These are phyloP conservation scores for Diaprepes abbreviatus DNA, from an alignment of 2,888 invertebrate species.

Conservation along the genomic window DNA sequence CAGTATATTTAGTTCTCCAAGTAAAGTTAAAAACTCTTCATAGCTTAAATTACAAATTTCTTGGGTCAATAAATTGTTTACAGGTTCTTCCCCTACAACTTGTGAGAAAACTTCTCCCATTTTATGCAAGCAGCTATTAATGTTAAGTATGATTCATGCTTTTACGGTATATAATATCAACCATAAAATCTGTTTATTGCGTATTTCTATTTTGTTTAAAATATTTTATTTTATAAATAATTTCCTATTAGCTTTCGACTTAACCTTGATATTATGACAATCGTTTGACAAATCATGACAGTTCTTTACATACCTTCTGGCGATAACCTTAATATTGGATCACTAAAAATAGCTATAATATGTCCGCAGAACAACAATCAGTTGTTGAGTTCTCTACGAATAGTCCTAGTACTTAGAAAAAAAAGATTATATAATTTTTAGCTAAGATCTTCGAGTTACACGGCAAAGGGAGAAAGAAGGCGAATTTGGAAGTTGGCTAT, in stretches of 20 bases:
- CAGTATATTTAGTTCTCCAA: slow-evolving; percentile 75
- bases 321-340: too few species aligned
- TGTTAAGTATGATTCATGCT: neutral
- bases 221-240: neutral
- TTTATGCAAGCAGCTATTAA: neutral
- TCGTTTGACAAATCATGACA: too few species aligned
- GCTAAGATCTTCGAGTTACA: too few species aligned
- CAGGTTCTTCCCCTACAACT: slow-evolving; percentile 51
- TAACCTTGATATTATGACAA: neutral
- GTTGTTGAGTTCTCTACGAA: too few species aligned
- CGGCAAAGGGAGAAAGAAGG: too few species aligned
- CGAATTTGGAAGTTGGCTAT: too few species aligned
- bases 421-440: too few species aligned
- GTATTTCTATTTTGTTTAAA: too few species aligned
- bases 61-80: slow-evolving; percentile 59
- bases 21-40: slow-evolving; percentile 72
- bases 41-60: slow-evolving; percentile 68
- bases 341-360: too few species aligned
- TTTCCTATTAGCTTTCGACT: neutral
- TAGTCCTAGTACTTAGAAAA: too few species aligned
- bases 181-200: neutral
- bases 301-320: too few species aligned
- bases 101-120: slow-evolving; percentile 47
- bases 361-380: too few species aligned
- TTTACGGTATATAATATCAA: neutral